Conservation (phyloP, 1,140 invertebrate genomes). For the Aphidius gifuensis region DNA sequence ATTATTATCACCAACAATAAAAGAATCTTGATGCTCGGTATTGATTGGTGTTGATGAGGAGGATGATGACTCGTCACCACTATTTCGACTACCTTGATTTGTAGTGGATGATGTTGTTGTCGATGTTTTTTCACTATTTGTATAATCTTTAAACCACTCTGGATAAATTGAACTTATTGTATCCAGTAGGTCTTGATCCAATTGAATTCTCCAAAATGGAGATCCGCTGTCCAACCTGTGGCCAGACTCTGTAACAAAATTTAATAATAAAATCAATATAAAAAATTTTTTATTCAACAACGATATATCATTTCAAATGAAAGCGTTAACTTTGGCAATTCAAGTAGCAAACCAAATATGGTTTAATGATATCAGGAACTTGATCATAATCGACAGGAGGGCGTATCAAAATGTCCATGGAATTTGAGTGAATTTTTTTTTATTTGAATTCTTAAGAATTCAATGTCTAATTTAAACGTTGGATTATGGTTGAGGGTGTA, state of each 20-base stretch:
- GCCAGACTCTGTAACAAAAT: conserved; percentile 68
- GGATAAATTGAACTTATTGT: conserved; percentile 86
- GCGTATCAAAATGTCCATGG: conserved; percentile 45
- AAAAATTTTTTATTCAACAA: too few relatives aligned
- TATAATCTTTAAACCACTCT: conserved; percentile 78
- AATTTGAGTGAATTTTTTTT: conserved; percentile 45
- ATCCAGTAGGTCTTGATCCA: conserved; percentile 85
- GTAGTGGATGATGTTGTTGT: conserved; percentile 41
- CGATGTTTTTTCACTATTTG: conserved; percentile 44
- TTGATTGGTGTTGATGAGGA: conserved; percentile 22
- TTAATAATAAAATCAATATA: too few relatives aligned
- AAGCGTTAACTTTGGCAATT: too few relatives aligned
- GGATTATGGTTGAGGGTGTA: conserved; percentile 31
- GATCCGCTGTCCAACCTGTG: conserved; percentile 73
- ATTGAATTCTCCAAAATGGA: conserved; percentile 83
- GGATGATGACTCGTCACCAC: conserved; percentile 29
- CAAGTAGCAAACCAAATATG: too few relatives aligned
- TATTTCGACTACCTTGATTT: conserved; percentile 29
- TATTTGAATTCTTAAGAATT: conserved; percentile 48
- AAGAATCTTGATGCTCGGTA: conserved; percentile 33
- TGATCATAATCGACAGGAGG: conserved; percentile 16
- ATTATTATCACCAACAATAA: conserved; percentile 33
- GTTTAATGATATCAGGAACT: conserved; percentile 35
- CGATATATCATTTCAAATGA: too few relatives aligned
- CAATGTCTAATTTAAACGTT: conserved; percentile 54